Percentiles rank a stretch among this genome's conserved stretches.
Conservation (phyloP, 2,888 invertebrate species). For the Chalcosyrphus nemorum region DNA sequence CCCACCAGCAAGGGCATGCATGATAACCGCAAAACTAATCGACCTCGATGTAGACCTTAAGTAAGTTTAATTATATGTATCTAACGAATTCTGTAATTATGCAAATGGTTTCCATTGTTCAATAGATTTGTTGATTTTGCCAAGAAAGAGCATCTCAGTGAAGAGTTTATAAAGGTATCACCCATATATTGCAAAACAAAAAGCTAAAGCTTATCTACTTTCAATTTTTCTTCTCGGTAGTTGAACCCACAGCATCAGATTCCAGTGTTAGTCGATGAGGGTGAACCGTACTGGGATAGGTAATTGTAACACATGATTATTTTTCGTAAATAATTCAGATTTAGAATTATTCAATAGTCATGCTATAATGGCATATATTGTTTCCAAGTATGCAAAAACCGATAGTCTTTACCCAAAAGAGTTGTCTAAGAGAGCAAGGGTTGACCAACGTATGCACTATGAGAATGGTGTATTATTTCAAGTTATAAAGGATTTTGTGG, state of each 20-base stretch:
- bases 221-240: slow-evolving; percentile 78
- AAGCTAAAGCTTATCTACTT: background rate
- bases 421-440: slow-evolving; percentile 82
- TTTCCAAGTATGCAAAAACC: slow-evolving; percentile 83
- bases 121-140: slow-evolving; percentile 81
- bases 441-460: slow-evolving; percentile 84
- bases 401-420: slow-evolving; percentile 84
- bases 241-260: slow-evolving; percentile 84
- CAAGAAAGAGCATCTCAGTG: slow-evolving; percentile 80
- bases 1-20: slow-evolving; percentile 83
- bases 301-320: slow-evolving; percentile 62
- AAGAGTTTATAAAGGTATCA: slow-evolving; percentile 82
- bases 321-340: background rate
- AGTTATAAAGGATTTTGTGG: slow-evolving; percentile 81
- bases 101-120: slow-evolving; percentile 17
- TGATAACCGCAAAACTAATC: slow-evolving; percentile 82
- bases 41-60: slow-evolving; percentile 81
- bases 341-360: slow-evolving; percentile 78
- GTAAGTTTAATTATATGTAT: slow-evolving; percentile 73
- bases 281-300: slow-evolving; percentile 83
- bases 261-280: slow-evolving; percentile 84
- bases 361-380: slow-evolving; percentile 83
- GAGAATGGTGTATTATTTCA: slow-evolving; percentile 83
- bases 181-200: slow-evolving; percentile 1
- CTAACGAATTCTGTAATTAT: slow-evolving; percentile 26